Evolutionary conservation across 23 tunicate genomes (phyloP).

Genomic region (Phallusia fumigata): DNA sequence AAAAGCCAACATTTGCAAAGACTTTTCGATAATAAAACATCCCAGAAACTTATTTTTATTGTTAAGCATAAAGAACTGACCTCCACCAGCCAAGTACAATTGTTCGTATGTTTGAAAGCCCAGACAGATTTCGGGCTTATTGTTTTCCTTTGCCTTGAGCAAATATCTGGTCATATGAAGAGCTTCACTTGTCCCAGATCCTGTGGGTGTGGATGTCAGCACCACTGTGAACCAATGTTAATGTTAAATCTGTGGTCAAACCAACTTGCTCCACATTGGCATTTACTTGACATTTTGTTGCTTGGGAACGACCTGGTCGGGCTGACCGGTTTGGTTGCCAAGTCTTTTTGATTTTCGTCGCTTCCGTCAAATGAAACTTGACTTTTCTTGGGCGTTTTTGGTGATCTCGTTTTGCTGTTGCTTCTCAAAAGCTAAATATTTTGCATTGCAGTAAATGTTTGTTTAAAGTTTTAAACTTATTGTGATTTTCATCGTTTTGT

Average conservation of each 20-base stretch:
- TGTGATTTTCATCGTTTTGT: no score
- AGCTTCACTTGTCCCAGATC: background rate
- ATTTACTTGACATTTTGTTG: background rate
- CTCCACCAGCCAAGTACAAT: constrained; percentile 31
- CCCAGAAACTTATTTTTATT: no score
- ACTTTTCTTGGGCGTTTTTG: background rate
- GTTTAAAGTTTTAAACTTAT: no score
- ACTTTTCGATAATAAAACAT: no score
- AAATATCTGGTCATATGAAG: background rate
- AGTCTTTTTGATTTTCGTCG: background rate
- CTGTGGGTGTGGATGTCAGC: background rate
- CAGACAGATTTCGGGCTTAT: constrained; percentile 19
- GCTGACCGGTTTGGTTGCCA: background rate
- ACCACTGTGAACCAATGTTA: background rate
- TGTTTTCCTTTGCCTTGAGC: constrained; percentile 12
- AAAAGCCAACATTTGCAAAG: no score
- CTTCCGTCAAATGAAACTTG: background rate
- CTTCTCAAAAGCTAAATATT: constrained; percentile 22
- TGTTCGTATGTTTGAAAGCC: constrained; percentile 19
- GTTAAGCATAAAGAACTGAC: background rate
- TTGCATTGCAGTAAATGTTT: no score
- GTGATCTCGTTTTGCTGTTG: constrained; percentile 20
- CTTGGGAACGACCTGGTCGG: background rate
- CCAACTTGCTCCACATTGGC: background rate
- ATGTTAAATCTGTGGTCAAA: background rate